These are phyloP conservation scores for Nothoprocta perdicaria DNA, from an alignment of 2,113 vertebrate species.

Conservation along the genomic window DNA sequence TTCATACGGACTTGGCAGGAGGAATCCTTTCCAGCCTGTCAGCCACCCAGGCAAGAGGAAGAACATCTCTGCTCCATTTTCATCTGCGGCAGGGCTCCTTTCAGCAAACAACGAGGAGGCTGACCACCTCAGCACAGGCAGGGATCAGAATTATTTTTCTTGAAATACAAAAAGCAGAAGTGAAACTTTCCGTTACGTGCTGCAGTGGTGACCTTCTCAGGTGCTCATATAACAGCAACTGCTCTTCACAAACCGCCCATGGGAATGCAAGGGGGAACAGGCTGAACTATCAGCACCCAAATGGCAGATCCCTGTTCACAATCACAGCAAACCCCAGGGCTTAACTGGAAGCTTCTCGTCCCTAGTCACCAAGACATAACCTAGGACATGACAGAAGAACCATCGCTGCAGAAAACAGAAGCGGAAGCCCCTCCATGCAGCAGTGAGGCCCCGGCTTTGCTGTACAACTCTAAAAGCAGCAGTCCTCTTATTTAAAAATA, in stretches of 20 bases:
- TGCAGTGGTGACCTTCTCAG: not conserved
- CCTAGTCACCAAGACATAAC: not conserved
- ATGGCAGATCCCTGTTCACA: not conserved
- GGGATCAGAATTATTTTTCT: not conserved
- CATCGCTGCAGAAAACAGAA: not conserved
- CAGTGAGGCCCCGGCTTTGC: not conserved
- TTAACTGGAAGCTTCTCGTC: not conserved
- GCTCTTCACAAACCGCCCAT: not conserved
- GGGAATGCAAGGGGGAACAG: fast-evolving
- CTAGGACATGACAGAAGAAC: not conserved
- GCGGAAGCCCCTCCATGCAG: not conserved
- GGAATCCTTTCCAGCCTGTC: not conserved
- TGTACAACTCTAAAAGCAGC: not conserved
- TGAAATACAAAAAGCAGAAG: not conserved
- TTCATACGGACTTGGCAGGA: fast-evolving
- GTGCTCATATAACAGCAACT: not conserved
- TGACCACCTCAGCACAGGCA: not conserved
- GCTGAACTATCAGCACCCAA: not conserved
- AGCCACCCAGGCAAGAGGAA: not conserved
- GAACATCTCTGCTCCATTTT: not conserved
- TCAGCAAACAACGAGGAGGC: not conserved
- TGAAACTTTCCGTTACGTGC: not conserved
- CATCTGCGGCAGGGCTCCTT: not conserved
- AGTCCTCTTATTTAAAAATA: not conserved
- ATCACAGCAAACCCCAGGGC: not conserved